phyloP scores from a whole-genome alignment of 2,113 vertebrate species.

The Tragulus kanchil region DNA sequence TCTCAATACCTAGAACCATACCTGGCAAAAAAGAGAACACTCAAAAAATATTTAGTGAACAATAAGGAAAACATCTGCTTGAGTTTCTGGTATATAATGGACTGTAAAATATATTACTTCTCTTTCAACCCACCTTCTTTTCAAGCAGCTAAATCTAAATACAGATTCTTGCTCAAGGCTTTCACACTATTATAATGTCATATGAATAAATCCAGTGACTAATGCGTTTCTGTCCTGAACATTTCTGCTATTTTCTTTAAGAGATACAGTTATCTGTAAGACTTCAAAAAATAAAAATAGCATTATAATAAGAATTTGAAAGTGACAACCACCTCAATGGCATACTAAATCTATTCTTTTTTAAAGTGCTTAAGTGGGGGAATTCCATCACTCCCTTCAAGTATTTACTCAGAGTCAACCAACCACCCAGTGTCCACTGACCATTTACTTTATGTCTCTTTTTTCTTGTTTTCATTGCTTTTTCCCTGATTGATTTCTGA shows the following conservation, averaged over 20 bases:
- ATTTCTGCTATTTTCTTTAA: slow-evolving; percentile 25
- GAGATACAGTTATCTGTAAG: not conserved
- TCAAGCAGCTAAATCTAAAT: not conserved
- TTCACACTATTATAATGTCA: not conserved
- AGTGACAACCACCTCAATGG: not conserved
- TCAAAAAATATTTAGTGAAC: not conserved
- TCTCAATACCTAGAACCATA: not conserved
- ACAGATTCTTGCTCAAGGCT: not conserved
- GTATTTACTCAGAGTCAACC: not conserved
- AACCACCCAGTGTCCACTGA: not conserved
- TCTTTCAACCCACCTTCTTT: not conserved
- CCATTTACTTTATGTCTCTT: not conserved
- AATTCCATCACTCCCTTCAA: not conserved
- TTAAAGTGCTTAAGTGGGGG: not conserved
- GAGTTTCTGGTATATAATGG: not conserved
- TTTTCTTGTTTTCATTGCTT: not conserved
- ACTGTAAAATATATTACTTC: not conserved
- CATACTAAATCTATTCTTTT: not conserved
- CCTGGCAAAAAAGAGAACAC: not conserved
- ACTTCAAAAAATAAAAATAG: not conserved
- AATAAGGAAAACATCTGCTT: not conserved
- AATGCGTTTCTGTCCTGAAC: not conserved
- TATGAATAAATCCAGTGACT: not conserved
- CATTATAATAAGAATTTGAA: not conserved
- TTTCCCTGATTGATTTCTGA: not conserved